phyloP scores from a whole-genome alignment of 2,113 vertebrate genomes.

The Pteronura brasiliensis region DNA sequence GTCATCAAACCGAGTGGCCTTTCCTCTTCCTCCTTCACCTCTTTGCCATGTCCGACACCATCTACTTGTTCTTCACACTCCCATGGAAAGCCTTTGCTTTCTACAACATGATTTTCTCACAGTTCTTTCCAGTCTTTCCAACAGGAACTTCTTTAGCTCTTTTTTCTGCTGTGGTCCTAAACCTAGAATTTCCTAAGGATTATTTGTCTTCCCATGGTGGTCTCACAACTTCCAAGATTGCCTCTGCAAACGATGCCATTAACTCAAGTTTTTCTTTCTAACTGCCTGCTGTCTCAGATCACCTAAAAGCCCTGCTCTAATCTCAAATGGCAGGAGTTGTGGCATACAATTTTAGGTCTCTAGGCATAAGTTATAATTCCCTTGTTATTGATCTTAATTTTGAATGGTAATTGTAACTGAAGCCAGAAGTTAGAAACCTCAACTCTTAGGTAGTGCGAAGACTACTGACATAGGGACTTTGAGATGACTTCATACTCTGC shows the following conservation, averaged over 20 bases:
- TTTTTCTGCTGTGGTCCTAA: background rate
- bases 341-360: background rate
- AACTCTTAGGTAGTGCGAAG: background rate
- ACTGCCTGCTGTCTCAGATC: background rate
- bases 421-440: background rate
- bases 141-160: background rate
- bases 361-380: background rate
- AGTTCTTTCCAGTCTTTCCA: background rate
- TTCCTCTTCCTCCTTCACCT: background rate
- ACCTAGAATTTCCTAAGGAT: background rate
- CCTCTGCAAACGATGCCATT: background rate
- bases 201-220: background rate
- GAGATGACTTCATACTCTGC: background rate
- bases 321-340: background rate
- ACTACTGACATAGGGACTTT: background rate
- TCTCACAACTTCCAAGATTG: background rate
- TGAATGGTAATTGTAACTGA: background rate
- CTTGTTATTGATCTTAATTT: background rate
- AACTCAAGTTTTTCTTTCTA: constrained; percentile 20
- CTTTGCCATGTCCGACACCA: background rate
- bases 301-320: background rate
- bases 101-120: background rate
- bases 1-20: background rate
- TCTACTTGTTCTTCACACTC: background rate
- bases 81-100: background rate